A percentile compares a stretch with the other conserved stretches of the same genome.
phyloP scores from a whole-genome alignment of 2,888 invertebrate species.

The Phaedon cochleariae region DNA sequence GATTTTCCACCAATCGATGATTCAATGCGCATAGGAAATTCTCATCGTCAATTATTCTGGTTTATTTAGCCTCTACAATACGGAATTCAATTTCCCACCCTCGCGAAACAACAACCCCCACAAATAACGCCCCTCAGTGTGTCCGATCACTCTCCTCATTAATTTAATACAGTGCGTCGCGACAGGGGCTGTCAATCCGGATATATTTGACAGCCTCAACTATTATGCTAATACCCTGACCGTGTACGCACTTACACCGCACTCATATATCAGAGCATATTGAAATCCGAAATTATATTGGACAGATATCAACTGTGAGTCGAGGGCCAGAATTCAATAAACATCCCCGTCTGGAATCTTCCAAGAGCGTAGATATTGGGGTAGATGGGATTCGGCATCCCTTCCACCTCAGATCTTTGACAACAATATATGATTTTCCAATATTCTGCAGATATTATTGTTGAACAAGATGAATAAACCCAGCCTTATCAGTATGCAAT shows the following conservation, averaged over 20 bases:
- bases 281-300: conserved; percentile 48
- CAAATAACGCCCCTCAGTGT: conserved; percentile 5
- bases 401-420: no score
- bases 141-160: conserved; percentile 10
- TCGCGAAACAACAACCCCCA: not conserved
- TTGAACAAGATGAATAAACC: no score
- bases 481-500: no score
- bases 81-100: not conserved
- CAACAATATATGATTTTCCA: no score
- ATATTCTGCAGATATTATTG: no score
- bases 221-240: conserved; percentile 51
- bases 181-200: conserved; percentile 30
- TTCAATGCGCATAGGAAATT: not conserved
- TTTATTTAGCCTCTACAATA: not conserved
- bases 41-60: not conserved
- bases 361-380: no score
- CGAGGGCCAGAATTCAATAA: conserved; percentile 35
- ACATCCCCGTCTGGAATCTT: conserved; percentile 32
- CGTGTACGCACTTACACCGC: conserved; percentile 40
- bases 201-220: conserved; percentile 51
- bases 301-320: conserved; percentile 44
- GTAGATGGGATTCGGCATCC: no score
- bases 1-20: not conserved
- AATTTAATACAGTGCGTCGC: conserved; percentile 19
- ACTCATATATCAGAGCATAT: conserved; percentile 50